Conservation (phyloP, 2,113 vertebrate genomes). For the Oryzias melastigma region DNA sequence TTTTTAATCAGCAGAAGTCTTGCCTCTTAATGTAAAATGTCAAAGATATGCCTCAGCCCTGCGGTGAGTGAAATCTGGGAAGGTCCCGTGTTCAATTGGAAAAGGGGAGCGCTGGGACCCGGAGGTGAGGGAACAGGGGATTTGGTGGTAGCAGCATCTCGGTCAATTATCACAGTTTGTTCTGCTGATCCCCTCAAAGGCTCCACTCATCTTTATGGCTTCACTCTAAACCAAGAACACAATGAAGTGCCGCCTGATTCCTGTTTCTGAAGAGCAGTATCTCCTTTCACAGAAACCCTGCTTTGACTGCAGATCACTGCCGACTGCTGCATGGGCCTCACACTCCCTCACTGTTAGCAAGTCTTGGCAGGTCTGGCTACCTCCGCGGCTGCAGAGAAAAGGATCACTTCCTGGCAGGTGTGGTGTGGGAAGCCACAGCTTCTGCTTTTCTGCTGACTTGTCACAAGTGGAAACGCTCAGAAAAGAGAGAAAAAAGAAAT, state of each 20-base stretch:
- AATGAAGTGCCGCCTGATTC: background rate
- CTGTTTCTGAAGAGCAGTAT: background rate
- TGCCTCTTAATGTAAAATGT: constrained; percentile 73
- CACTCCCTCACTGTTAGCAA: constrained; percentile 11
- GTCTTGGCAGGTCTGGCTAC: constrained; percentile 51
- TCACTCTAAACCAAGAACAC: constrained; percentile 13
- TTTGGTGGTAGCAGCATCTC: constrained; percentile 44
- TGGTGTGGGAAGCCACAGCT: constrained; percentile 52
- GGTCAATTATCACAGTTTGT: constrained; percentile 68
- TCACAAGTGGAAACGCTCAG: constrained; percentile 6
- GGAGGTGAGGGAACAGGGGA: constrained; percentile 55
- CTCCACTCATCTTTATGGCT: background rate
- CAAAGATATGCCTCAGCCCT: constrained; percentile 59
- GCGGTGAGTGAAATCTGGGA: constrained; percentile 64
- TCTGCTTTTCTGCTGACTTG: constrained; percentile 55
- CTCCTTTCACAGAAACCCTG: background rate
- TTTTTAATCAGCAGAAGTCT: constrained; percentile 66
- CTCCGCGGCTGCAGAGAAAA: constrained; percentile 47
- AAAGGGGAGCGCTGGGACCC: constrained; percentile 71
- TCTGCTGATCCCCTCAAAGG: constrained; percentile 19
- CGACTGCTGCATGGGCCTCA: background rate
- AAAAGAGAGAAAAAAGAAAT: constrained; percentile 16
- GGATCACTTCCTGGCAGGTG: constrained; percentile 66
- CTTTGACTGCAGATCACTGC: constrained; percentile 4
- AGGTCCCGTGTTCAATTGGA: constrained; percentile 76